These are phyloP conservation scores for Tromatobia lineatoria DNA, from an alignment of 2,888 invertebrate genomes.

Conservation along the genomic window DNA sequence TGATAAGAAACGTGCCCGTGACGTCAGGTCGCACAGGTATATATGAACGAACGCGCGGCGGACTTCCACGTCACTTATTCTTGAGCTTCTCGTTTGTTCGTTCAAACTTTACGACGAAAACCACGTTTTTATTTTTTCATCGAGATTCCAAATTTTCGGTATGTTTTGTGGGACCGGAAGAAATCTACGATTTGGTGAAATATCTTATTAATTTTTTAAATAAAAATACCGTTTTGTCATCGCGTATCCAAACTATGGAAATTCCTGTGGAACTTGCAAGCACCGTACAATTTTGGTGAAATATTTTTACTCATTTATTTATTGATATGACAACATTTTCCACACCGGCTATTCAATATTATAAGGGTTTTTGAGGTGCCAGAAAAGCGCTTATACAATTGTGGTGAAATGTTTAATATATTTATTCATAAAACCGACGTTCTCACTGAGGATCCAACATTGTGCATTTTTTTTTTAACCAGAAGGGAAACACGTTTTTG, in stretches of 20 bases:
- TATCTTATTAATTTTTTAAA: not conserved
- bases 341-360: too few relatives aligned
- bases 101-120: slow-evolving; percentile 57
- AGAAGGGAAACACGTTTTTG: too few relatives aligned
- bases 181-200: not conserved
- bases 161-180: not conserved
- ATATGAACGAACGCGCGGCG: slow-evolving; percentile 82
- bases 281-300: too few relatives aligned
- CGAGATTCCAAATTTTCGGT: not conserved
- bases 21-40: slow-evolving; percentile 84
- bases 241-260: not conserved
- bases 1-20: slow-evolving; percentile 84
- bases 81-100: slow-evolving; percentile 78
- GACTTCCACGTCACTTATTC: slow-evolving; percentile 84
- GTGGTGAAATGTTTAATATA: too few relatives aligned
- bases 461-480: too few relatives aligned
- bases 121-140: slow-evolving; percentile 24
- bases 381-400: too few relatives aligned
- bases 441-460: too few relatives aligned
- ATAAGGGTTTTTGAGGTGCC: too few relatives aligned
- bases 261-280: too few relatives aligned
- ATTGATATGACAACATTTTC: too few relatives aligned
- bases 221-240: not conserved
- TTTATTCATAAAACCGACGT: too few relatives aligned
- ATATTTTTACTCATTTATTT: too few relatives aligned